phyloP scores from a whole-genome alignment of 2,888 invertebrate species.

The Adela reaumurella region DNA sequence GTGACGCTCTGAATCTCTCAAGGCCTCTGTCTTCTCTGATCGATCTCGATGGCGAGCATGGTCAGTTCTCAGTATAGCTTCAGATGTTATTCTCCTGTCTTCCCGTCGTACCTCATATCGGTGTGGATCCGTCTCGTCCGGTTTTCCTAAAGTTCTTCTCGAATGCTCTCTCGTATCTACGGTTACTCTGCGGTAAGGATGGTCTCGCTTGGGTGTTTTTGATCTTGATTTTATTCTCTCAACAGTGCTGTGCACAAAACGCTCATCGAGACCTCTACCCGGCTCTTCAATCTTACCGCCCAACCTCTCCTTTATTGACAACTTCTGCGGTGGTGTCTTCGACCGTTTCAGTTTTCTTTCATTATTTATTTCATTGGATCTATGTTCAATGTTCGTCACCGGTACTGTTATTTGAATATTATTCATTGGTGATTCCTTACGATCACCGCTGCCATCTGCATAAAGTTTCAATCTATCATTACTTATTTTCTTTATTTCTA shows the following conservation, averaged over 20 bases:
- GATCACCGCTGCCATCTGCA: slow-evolving; percentile 39
- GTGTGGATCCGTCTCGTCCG: slow-evolving; percentile 21
- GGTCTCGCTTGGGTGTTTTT: slow-evolving; percentile 47
- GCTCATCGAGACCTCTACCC: slow-evolving; percentile 48
- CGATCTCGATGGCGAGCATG: background rate
- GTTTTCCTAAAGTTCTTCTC: slow-evolving; percentile 27
- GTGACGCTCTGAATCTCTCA: slow-evolving; percentile 21
- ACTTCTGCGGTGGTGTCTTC: slow-evolving; percentile 57
- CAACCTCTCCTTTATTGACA: slow-evolving; percentile 76
- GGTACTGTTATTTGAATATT: slow-evolving; percentile 58
- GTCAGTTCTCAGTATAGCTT: slow-evolving; percentile 18
- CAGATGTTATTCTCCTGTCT: slow-evolving; percentile 25
- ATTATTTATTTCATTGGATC: slow-evolving; percentile 43
- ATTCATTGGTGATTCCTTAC: slow-evolving; percentile 28
- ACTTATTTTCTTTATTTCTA: slow-evolving; percentile 72
- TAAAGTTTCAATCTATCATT: slow-evolving; percentile 66
- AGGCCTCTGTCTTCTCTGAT: background rate
- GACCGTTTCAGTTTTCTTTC: slow-evolving; percentile 39
- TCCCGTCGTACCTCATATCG: slow-evolving; percentile 16
- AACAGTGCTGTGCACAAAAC: slow-evolving; percentile 51
- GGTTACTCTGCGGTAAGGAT: slow-evolving; percentile 47
- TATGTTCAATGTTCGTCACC: slow-evolving; percentile 34
- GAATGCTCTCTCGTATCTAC: slow-evolving; percentile 38
- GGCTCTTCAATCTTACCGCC: slow-evolving; percentile 71
- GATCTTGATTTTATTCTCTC: slow-evolving; percentile 53